A percentile compares a stretch with the other conserved stretches of the same genome.
Conservation (phyloP, 2,113 vertebrate genomes). For the Trichomycterus rosablanca region DNA sequence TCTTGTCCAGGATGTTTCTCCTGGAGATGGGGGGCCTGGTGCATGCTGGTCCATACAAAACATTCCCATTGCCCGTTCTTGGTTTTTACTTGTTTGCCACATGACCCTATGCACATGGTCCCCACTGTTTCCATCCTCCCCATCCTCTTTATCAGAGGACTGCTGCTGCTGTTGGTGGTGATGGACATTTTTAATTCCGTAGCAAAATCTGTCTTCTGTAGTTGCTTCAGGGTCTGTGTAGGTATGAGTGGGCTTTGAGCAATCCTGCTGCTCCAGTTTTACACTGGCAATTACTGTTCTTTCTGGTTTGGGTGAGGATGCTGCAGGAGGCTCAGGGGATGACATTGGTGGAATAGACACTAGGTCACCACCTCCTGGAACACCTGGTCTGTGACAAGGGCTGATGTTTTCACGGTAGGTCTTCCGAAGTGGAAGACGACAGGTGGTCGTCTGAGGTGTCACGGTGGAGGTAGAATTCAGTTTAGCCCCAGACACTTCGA, state of each 20-base stretch:
- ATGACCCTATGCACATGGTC: conserved; percentile 55
- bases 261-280: conserved; percentile 66
- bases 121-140: conserved; percentile 50
- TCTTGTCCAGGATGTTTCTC: conserved; percentile 51
- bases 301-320: conserved; percentile 47
- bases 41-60: conserved; percentile 70
- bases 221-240: conserved; percentile 58
- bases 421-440: conserved; percentile 83
- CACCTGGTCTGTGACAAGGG: conserved; percentile 67
- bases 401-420: conserved; percentile 84
- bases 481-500: conserved; percentile 51
- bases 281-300: conserved; percentile 73
- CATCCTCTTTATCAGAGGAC: conserved; percentile 47
- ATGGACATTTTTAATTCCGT: conserved; percentile 68
- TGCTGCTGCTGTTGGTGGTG: conserved; percentile 50
- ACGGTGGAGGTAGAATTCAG: conserved; percentile 55
- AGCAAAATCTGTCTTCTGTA: conserved; percentile 77
- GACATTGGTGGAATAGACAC: conserved; percentile 45
- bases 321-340: conserved; percentile 32
- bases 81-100: conserved; percentile 55
- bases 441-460: conserved; percentile 64
- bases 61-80: conserved; percentile 57
- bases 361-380: conserved; percentile 61
- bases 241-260: conserved; percentile 47
- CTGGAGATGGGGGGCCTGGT: conserved; percentile 65